Evolutionary conservation across 2,113 vertebrate species (phyloP), one percentile per base, ranked within the genome.

Genomic region (Osmerus eperlanus): DNA sequence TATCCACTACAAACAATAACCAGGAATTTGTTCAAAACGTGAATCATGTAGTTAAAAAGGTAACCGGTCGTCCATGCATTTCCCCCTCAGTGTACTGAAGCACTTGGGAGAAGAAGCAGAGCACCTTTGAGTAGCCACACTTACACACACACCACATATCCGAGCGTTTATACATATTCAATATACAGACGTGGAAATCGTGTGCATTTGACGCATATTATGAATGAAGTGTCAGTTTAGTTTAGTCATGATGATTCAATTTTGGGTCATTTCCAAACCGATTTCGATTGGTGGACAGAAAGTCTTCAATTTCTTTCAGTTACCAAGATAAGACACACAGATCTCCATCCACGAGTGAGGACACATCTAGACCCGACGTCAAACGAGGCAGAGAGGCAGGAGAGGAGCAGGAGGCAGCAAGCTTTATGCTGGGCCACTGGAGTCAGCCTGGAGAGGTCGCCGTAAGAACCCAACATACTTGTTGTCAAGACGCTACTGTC

Each of bases 141-240:
- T 14, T 23, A 70, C n/a, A 47, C 29, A 69, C n/a, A 47, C 29
- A 36, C 12, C 8, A 59, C 41, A 70, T 21, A 15, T 12, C 52
- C 25, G 28, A 7, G 52, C 15, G 28, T 72, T 21, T 15, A 67
- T 13, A n/a, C 8, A 2, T 19, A 6, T 70, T 65, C 47, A 3
- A 69, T 68, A 69, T 36, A 54, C 15, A 62, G 65, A 73, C 67
- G 55, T 29, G 51, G 60, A 47, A 65, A 63, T 73, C 54, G 36
- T n/a, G 53, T 70, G 77, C 79, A 81, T 72, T 67, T 59, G 41
- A 80, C 73, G 78, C 81, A 72, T 73, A 65, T 58, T 65, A 25
- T 66, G 32, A 68, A 32, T 60, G 21, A n/a, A 61, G 29, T 56
- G 55, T 61, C n/a, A 4, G 23, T 74, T 68, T 41, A 13, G 29